Percentiles rank a stretch among this genome's conserved stretches.
phyloP scores from a whole-genome alignment of 1,140 invertebrate genomes.

The Linepithema humile region DNA sequence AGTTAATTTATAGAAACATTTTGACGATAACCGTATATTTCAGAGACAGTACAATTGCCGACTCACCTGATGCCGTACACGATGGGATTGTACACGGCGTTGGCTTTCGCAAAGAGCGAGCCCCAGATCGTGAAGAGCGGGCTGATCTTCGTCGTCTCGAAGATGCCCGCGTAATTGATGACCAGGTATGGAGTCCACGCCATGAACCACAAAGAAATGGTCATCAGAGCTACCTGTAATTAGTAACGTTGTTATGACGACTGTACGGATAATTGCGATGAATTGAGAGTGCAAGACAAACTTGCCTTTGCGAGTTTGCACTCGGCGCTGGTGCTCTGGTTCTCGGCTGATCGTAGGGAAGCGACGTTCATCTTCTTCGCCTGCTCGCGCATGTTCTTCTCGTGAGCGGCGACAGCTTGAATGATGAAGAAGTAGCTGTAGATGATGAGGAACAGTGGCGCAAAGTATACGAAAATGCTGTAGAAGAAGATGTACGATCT shows the following conservation, averaged over 20 bases:
- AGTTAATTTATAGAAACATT: constrained; percentile 40
- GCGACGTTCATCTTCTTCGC: constrained; percentile 95
- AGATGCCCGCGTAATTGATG: constrained; percentile 91
- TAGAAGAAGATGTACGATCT: constrained; percentile 90
- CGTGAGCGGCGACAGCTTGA: constrained; percentile 91
- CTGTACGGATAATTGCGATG: background rate
- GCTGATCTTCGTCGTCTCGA: constrained; percentile 87
- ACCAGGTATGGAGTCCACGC: constrained; percentile 94
- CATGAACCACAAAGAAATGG: constrained; percentile 92
- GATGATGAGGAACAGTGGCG: constrained; percentile 90
- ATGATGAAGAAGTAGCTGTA: constrained; percentile 93
- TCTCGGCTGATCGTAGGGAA: constrained; percentile 89
- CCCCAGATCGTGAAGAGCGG: constrained; percentile 92
- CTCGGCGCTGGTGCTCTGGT: constrained; percentile 88
- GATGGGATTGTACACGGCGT: constrained; percentile 92
- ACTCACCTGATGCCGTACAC: constrained; percentile 91
- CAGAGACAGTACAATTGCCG: background rate
- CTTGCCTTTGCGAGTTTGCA: constrained; percentile 90
- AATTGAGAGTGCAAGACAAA: background rate
- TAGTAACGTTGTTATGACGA: background rate
- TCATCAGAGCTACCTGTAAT: constrained; percentile 90
- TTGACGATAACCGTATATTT: background rate
- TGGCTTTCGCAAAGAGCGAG: constrained; percentile 91
- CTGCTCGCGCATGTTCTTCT: constrained; percentile 92
- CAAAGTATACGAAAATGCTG: constrained; percentile 89